A percentile compares a stretch with the other conserved stretches of the same genome.
These are phyloP conservation scores for Oncopodura yosiiana DNA, from an alignment of 1,140 invertebrate species.

Conservation along the genomic window DNA sequence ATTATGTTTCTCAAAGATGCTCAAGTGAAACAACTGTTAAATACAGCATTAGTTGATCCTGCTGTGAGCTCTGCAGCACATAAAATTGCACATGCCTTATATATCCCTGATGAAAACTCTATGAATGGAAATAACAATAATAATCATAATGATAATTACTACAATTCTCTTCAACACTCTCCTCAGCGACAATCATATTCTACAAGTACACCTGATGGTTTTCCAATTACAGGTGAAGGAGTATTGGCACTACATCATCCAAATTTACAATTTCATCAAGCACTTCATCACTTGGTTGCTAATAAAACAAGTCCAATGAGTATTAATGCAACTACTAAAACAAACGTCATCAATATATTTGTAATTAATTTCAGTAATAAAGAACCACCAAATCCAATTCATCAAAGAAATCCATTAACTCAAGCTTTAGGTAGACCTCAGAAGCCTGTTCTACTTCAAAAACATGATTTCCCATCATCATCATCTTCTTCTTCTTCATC, in stretches of 20 bases:
- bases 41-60: slow-evolving; percentile 25
- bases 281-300: slow-evolving; percentile 31
- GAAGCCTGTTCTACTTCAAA: no score
- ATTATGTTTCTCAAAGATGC: slow-evolving; percentile 34
- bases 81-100: slow-evolving; percentile 30
- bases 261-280: slow-evolving; percentile 35
- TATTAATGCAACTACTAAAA: slow-evolving; percentile 33
- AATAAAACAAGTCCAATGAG: slow-evolving; percentile 30
- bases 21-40: slow-evolving; percentile 33
- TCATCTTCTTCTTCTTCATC: no score
- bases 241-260: slow-evolving; percentile 33
- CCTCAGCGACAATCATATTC: background rate
- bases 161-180: background rate
- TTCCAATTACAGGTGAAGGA: slow-evolving; percentile 26
- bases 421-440: no score
- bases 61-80: slow-evolving; percentile 24
- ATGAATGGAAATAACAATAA: background rate
- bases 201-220: slow-evolving; percentile 25
- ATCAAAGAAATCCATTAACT: no score
- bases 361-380: slow-evolving; percentile 32
- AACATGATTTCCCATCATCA: no score
- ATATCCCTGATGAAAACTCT: background rate
- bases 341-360: slow-evolving; percentile 35
- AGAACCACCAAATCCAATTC: no score
- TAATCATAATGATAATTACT: background rate